These are phyloP conservation scores for Rhimphoctona megacephalus DNA, from an alignment of 2,888 invertebrate species.

Conservation along the genomic window DNA sequence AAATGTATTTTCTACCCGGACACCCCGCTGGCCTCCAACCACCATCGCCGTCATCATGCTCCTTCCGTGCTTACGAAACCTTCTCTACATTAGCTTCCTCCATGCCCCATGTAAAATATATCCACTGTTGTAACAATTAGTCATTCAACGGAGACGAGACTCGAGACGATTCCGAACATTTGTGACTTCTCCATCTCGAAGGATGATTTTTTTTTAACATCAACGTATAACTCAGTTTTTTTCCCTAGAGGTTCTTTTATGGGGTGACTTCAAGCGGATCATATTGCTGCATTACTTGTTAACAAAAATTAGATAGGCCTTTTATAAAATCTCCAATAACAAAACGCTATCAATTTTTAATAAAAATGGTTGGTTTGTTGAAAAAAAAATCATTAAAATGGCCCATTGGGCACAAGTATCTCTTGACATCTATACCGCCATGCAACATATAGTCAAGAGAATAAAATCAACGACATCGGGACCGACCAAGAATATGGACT, in stretches of 20 bases:
- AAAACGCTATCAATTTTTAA: neutral
- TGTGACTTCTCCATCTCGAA: slow-evolving; percentile 77
- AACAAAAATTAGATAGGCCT: neutral
- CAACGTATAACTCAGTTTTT: neutral
- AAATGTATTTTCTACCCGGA: slow-evolving; percentile 69
- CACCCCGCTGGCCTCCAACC: slow-evolving; percentile 59
- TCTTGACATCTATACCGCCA: neutral
- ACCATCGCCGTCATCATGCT: slow-evolving; percentile 52
- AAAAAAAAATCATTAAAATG: neutral
- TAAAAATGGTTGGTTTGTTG: neutral
- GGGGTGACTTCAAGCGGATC: neutral
- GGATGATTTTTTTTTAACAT: slow-evolving; percentile 77
- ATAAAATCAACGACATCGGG: slow-evolving; percentile 21
- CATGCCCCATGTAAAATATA: slow-evolving; percentile 79
- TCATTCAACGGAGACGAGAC: slow-evolving; percentile 80
- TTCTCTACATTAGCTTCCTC: slow-evolving; percentile 64
- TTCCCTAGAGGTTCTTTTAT: neutral
- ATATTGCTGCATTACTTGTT: neutral
- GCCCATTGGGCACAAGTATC: neutral
- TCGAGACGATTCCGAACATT: slow-evolving; percentile 81
- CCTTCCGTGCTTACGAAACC: slow-evolving; percentile 25
- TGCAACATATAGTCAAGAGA: neutral
- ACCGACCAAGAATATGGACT: slow-evolving; percentile 39
- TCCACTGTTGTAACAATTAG: slow-evolving; percentile 84
- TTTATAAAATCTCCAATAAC: neutral